Conservation (phyloP, 92 coral and sea anemone species). For the Heteractis magnifica region DNA sequence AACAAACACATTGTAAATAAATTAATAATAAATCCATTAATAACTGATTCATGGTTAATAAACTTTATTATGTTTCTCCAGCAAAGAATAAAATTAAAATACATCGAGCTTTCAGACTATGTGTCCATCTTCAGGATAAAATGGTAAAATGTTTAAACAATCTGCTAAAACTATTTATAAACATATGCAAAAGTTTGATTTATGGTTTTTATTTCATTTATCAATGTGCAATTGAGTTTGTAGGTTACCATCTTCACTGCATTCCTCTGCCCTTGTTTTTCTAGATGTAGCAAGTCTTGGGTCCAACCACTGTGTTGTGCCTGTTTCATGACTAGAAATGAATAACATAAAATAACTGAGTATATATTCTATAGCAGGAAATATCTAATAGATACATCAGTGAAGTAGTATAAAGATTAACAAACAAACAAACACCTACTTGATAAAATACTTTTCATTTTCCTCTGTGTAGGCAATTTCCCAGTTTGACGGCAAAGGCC, state of each 20-base stretch:
- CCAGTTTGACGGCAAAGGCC: slow-evolving; percentile 91
- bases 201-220: background rate
- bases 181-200: too few species aligned
- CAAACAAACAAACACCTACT: slow-evolving; percentile 53
- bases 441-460: slow-evolving; percentile 88
- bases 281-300: slow-evolving; percentile 68
- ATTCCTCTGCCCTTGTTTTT: slow-evolving; percentile 55
- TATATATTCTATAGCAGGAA: background rate
- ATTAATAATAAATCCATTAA: background rate
- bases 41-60: too few species aligned
- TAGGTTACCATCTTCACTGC: slow-evolving; percentile 76
- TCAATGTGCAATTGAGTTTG: background rate
- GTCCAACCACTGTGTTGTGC: slow-evolving; percentile 96
- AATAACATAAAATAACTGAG: background rate
- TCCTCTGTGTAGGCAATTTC: slow-evolving; percentile 88
- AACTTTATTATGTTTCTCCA: too few species aligned
- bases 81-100: too few species aligned
- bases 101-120: too few species aligned
- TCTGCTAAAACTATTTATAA: too few species aligned
- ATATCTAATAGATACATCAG: too few species aligned
- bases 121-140: too few species aligned
- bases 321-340: slow-evolving; percentile 71
- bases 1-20: background rate
- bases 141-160: background rate
- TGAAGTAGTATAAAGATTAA: background rate